Base-by-base conservation (phyloP, 2,113 vertebrate genomes). In the Ammodytes dubius region DNA sequence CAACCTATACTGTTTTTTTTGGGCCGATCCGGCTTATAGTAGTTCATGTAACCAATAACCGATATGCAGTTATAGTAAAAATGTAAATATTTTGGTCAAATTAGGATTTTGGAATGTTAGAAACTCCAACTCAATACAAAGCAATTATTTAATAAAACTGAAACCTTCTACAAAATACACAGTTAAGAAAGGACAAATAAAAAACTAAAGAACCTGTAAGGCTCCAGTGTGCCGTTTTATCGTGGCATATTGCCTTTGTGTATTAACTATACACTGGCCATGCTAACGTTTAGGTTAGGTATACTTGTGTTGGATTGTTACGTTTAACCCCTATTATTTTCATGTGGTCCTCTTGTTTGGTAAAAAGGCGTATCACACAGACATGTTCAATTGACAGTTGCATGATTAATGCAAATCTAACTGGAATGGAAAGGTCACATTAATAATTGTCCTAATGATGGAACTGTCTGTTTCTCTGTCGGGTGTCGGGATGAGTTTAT, bases 401-500 rank as follows among this genome's bases (percentile, higher is more conserved):
- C 68, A 65, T 86, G 85, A 87, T 77, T 64, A 57, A 85, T 81
- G 73, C 53, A 70, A 77, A 72, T n/a, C 58, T 86, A 74, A 82
- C 14, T 6, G 14, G 54, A 71, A 61, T 64, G 72, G 82, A 91
- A 87, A 86, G 69, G 83, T 82, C 72, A 74, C 64, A 75, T 89
- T 77, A 59, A 72, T 86, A 86, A 87, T 63, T 8, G 14, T 78
- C 19, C 8, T 68, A 54, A 82, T 83, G 83, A 89, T 74, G 57
- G 49, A 81, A 58, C 54, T 74, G 65, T 79, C 58, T 67, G 19
- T 37, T 47, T 80, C 78, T n/a, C 53, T 12, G 47, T 5, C 17
- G 42, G 73, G 3, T 49, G 47, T 19, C 27, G 50, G 61, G 13
- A 10, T 39, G 79, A 74, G 66, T 79, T 81, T 60, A 70, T 35